These are phyloP conservation scores for Caenorhabditis tropicalis DNA, from an alignment of 1,140 invertebrate species.

Conservation along the genomic window DNA sequence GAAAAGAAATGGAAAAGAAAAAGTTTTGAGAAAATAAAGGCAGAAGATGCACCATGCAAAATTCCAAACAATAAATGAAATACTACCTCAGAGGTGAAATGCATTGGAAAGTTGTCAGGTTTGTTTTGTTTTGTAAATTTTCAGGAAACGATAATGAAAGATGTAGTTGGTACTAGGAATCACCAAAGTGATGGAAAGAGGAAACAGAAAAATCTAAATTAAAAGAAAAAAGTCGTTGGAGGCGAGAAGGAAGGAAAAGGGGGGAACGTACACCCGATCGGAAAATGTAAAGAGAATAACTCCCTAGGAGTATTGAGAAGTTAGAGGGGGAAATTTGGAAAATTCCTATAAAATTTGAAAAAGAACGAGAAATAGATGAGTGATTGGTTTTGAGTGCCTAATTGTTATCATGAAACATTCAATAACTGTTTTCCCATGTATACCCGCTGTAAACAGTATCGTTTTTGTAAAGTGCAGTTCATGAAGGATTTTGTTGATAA, in stretches of 20 bases:
- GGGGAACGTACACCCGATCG: constrained; percentile 3
- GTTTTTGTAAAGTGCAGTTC: constrained; percentile 26
- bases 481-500: neutral
- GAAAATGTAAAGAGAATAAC: constrained; percentile 18
- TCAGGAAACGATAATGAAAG: neutral
- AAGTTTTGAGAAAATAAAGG: neutral
- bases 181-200: neutral
- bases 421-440: neutral
- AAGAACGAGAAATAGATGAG: neutral
- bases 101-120: constrained; percentile 39
- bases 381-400: constrained; percentile 10
- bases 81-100: constrained; percentile 36
- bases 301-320: constrained; percentile 7
- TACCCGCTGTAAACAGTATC: constrained; percentile 31
- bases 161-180: neutral
- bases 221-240: neutral
- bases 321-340: neutral
- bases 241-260: neutral
- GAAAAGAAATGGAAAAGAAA: neutral
- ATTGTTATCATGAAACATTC: neutral
- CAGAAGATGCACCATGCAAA: constrained; percentile 33
- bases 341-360: constrained; percentile 27
- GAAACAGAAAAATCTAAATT: neutral
- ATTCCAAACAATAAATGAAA: constrained; percentile 1
- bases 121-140: neutral